Evolutionary conservation across 1,140 invertebrate species (phyloP).

Genomic region (Andrena cerasifolii): DNA sequence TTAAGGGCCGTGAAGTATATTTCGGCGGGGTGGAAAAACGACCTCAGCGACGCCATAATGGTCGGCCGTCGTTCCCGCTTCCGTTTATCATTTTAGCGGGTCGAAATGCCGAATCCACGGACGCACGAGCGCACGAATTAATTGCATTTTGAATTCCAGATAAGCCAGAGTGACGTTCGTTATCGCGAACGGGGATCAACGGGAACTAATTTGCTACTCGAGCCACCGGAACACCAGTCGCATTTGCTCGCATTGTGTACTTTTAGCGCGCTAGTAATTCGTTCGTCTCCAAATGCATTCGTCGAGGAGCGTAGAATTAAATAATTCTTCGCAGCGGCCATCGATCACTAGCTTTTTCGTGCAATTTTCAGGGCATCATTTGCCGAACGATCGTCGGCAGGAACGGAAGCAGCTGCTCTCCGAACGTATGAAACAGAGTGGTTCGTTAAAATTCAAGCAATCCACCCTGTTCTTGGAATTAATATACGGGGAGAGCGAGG

Average conservation of each 20-base stretch:
- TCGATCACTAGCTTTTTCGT: background rate
- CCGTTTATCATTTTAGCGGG: background rate
- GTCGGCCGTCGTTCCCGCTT: background rate
- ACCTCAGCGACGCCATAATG: background rate
- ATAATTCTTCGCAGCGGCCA: background rate
- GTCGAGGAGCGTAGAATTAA: no score
- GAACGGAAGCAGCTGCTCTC: slow-evolving; percentile 5
- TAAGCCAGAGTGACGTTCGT: slow-evolving; percentile 18
- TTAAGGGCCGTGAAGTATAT: background rate
- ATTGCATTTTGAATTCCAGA: slow-evolving; percentile 39
- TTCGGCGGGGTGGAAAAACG: background rate
- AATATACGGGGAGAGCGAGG: background rate
- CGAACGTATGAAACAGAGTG: slow-evolving; percentile 6
- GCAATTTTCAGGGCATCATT: slow-evolving; percentile 1
- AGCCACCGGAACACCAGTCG: slow-evolving; percentile 16
- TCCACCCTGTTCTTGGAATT: slow-evolving; percentile 6
- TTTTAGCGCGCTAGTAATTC: background rate
- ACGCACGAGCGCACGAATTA: background rate
- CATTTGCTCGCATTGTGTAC: slow-evolving; percentile 24
- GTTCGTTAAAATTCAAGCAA: slow-evolving; percentile 33
- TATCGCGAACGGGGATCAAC: slow-evolving; percentile 9
- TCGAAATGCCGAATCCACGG: background rate
- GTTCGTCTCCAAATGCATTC: background rate
- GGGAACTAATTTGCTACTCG: slow-evolving; percentile 37
- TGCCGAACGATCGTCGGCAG: slow-evolving; percentile 13